Conservation (phyloP, 1,140 invertebrate species). For the Halesus radiatus region DNA sequence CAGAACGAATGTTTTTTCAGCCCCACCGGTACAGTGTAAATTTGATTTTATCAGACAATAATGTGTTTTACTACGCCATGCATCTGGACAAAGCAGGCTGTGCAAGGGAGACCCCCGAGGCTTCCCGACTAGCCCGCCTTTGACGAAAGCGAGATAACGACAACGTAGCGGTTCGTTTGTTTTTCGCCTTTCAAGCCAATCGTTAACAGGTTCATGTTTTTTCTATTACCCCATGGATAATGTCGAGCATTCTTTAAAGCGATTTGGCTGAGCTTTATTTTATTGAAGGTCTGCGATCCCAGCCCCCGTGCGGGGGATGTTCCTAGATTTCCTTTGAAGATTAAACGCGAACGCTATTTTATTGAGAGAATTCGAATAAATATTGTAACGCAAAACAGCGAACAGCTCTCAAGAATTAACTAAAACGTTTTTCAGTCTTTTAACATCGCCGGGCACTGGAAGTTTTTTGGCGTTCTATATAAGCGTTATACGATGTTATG, state of each 20-base stretch:
- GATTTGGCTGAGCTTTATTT: conserved; percentile 53
- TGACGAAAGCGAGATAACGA: conserved; percentile 6
- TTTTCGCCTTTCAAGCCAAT: conserved; percentile 41
- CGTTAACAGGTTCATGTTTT: conserved; percentile 57
- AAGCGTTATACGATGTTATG: too few species aligned
- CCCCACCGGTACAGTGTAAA: conserved; percentile 46
- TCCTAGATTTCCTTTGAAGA: conserved; percentile 41
- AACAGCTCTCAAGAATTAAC: conserved; percentile 24
- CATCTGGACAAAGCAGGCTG: conserved; percentile 44
- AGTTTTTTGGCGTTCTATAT: too few species aligned
- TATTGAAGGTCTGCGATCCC: conserved; percentile 51
- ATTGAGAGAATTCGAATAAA: conserved; percentile 29
- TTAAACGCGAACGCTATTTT: conserved; percentile 35
- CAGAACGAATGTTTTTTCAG: conserved; percentile 46
- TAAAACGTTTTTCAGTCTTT: not conserved
- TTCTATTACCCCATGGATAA: conserved; percentile 56
- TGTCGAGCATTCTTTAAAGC: conserved; percentile 54
- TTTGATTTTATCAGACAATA: conserved; percentile 55
- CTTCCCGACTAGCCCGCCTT: not conserved
- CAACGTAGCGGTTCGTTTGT: conserved; percentile 33
- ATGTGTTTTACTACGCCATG: conserved; percentile 44
- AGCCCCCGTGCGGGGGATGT: conserved; percentile 19
- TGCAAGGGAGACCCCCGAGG: conserved; percentile 5
- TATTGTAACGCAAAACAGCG: conserved; percentile 2
- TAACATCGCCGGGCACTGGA: not conserved